phyloP scores from a whole-genome alignment of 2,888 invertebrate species.

The Synanthedon myopaeformis region DNA sequence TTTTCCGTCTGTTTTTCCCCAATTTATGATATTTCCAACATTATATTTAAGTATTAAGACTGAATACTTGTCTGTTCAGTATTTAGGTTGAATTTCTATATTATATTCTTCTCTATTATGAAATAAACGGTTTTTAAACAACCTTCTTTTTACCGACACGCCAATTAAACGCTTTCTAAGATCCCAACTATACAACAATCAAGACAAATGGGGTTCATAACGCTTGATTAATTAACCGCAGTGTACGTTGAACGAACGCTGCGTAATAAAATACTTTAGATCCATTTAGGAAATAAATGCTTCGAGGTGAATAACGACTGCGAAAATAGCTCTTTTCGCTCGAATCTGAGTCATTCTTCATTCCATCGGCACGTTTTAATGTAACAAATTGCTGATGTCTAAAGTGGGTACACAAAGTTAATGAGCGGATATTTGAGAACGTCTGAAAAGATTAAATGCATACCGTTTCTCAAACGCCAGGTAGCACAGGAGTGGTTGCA shows the following conservation, averaged over 20 bases:
- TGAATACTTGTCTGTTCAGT: no score
- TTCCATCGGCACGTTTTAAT: conserved; percentile 51
- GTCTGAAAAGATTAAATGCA: conserved; percentile 62
- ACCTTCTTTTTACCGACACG: no score
- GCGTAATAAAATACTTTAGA: conserved; percentile 27
- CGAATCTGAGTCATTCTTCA: conserved; percentile 43
- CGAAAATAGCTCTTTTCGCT: conserved; percentile 26
- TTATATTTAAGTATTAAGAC: no score
- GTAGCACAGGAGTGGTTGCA: conserved; percentile 27
- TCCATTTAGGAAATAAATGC: conserved; percentile 19
- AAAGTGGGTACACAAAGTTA: conserved; percentile 61
- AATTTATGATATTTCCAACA: no score
- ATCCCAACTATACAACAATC: no score
- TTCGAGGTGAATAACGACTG: conserved; percentile 20
- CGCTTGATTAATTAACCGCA: conserved; percentile 32
- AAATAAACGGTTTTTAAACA: no score
- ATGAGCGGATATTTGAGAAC: conserved; percentile 61
- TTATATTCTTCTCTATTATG: no score
- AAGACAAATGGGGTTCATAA: not conserved
- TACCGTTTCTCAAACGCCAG: conserved; percentile 47
- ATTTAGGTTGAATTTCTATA: no score
- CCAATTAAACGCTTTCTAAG: no score
- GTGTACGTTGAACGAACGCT: conserved; percentile 31
- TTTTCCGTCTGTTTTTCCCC: no score
- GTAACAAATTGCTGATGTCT: conserved; percentile 61